Conservation (phyloP, 1,140 invertebrate species). For the Pissodes strobi region DNA sequence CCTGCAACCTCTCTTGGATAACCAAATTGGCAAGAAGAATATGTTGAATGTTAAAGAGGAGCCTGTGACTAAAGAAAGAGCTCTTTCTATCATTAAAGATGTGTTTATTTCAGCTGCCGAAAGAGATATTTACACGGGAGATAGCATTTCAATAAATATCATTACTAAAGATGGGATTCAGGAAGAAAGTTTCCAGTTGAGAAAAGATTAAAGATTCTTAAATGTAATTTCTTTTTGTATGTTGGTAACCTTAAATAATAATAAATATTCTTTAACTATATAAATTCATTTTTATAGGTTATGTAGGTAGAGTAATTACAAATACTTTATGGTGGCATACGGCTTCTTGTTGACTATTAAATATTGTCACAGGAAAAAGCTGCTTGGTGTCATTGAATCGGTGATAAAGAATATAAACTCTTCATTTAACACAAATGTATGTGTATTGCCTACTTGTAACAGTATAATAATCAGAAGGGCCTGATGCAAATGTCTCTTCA, state of each 20-base stretch:
- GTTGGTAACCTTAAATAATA: not conserved
- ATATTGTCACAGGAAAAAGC: too few relatives aligned
- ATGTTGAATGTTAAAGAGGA: constrained; percentile 70
- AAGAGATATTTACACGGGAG: constrained; percentile 96
- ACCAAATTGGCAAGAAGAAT: constrained; percentile 88
- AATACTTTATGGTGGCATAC: too few relatives aligned
- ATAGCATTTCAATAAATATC: constrained; percentile 85
- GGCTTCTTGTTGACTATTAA: too few relatives aligned
- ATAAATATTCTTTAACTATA: not conserved
- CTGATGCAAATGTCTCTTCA: too few relatives aligned
- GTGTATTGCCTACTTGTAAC: too few relatives aligned
- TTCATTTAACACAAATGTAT: too few relatives aligned
- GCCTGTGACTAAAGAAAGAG: constrained; percentile 76
- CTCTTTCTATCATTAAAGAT: constrained; percentile 86
- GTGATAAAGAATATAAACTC: too few relatives aligned
- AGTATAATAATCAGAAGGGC: too few relatives aligned
- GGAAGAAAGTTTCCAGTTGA: constrained; percentile 69
- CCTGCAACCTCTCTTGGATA: constrained; percentile 85
- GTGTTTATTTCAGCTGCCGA: constrained; percentile 96
- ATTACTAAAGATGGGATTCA: constrained; percentile 88
- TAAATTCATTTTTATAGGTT: not conserved
- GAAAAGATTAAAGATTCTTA: constrained; percentile 66
- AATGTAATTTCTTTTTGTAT: constrained; percentile 2
- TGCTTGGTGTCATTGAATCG: too few relatives aligned
- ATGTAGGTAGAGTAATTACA: too few relatives aligned